Evolutionary conservation across 2,113 vertebrate genomes (phyloP).

Genomic region (Callionymus lyra): DNA sequence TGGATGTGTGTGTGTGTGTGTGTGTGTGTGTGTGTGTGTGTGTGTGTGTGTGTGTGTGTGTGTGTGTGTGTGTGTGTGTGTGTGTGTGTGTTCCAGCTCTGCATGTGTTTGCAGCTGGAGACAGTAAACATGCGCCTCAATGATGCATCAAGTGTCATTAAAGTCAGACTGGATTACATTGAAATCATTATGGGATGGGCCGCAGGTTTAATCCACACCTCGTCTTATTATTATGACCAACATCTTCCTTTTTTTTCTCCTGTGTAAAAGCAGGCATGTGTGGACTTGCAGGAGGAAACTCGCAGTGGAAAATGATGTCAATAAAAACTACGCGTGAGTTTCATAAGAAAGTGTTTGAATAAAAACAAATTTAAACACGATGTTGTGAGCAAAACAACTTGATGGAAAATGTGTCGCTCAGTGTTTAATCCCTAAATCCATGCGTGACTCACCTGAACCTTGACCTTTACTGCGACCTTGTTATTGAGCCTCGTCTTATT

Average conservation of each 20-base stretch:
- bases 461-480: conserved; percentile 21
- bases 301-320: conserved; percentile 7
- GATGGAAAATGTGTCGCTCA: conserved; percentile 17
- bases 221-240: conserved; percentile 25
- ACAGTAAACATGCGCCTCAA: conserved; percentile 22
- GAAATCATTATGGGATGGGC: conserved; percentile 26
- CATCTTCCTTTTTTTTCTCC: conserved; percentile 13
- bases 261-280: conserved; percentile 42
- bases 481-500: too few relatives aligned
- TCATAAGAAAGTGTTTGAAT: background rate
- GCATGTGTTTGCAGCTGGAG: conserved; percentile 20
- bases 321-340: background rate
- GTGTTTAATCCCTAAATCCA: conserved; percentile 9
- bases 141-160: conserved; percentile 26
- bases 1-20: conserved; percentile 24
- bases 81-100: conserved; percentile 18
- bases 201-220: conserved; percentile 9
- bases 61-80: conserved; percentile 27
- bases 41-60: conserved; percentile 10
- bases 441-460: conserved; percentile 15
- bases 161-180: conserved; percentile 18
- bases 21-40: conserved; percentile 23
- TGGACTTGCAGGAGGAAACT: conserved; percentile 26
- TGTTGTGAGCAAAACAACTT: conserved; percentile 22
- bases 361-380: too few relatives aligned